phyloP scores from a whole-genome alignment of 1,140 invertebrate genomes.

The Leptinotarsa defecta region DNA sequence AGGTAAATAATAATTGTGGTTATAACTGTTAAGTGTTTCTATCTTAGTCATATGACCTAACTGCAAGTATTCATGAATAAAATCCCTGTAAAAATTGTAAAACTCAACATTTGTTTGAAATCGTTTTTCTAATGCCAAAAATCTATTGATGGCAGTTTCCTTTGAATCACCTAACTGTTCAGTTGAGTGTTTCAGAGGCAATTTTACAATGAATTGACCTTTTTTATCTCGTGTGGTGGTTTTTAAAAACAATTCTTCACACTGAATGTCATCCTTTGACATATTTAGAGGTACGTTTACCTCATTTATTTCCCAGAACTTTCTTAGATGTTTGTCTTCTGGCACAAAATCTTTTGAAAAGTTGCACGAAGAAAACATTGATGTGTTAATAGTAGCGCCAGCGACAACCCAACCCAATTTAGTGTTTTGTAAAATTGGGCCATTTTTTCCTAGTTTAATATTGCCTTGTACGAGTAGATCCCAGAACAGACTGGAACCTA shows the following conservation, averaged over 20 bases:
- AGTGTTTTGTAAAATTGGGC: conserved; percentile 50
- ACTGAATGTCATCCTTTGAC: conserved; percentile 40
- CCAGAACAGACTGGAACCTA: conserved; percentile 43
- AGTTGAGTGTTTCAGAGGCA: conserved; percentile 41
- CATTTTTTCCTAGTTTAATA: conserved; percentile 39
- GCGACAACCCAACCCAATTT: conserved; percentile 49
- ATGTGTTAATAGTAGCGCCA: conserved; percentile 16
- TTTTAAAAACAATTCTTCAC: conserved; percentile 46
- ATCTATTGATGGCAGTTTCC: conserved; percentile 21
- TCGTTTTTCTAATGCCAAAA: conserved; percentile 29
- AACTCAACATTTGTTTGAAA: conserved; percentile 20
- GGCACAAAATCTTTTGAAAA: background rate
- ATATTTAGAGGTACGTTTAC: conserved; percentile 25
- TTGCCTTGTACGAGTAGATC: conserved; percentile 37
- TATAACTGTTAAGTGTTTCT: conserved; percentile 15
- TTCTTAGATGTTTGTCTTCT: conserved; percentile 30
- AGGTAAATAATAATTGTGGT: conserved; percentile 50
- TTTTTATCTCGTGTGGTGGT: conserved; percentile 36
- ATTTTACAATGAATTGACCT: conserved; percentile 42
- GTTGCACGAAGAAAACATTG: background rate
- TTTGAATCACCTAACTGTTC: conserved; percentile 38
- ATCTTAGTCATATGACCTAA: conserved; percentile 43
- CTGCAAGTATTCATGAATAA: conserved; percentile 49
- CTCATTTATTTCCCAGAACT: conserved; percentile 51
- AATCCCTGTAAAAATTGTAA: conserved; percentile 39